Conservation (phyloP, 2,113 vertebrate species). For the Fulica atra region DNA sequence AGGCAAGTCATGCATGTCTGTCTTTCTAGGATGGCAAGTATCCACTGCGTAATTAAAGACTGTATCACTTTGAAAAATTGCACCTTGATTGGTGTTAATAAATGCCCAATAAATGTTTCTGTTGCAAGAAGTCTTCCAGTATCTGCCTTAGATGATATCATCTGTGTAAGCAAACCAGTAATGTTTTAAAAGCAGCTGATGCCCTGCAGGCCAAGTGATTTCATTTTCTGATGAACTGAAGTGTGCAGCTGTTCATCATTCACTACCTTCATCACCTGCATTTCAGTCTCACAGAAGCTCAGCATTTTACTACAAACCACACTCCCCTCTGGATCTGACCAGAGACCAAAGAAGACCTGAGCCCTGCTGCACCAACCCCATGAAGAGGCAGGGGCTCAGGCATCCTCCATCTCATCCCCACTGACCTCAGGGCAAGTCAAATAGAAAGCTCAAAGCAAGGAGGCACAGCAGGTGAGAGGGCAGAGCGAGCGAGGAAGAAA, state of each 20-base stretch:
- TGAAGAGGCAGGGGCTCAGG: not conserved
- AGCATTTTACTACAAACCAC: not conserved
- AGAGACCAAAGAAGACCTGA: not conserved
- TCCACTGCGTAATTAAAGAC: not conserved
- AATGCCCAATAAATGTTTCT: not conserved
- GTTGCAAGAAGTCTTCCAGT: not conserved
- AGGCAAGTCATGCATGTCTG: not conserved
- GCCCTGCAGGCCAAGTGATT: not conserved
- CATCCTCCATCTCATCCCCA: not conserved
- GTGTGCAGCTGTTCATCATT: not conserved
- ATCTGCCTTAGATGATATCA: constrained; percentile 22
- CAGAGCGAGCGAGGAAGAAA: not conserved
- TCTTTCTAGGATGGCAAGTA: constrained; percentile 10
- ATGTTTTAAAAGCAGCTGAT: constrained; percentile 2
- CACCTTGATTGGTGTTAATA: constrained; percentile 32
- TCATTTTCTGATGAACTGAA: not conserved
- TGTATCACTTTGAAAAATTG: constrained; percentile 28
- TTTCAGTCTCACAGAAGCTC: not conserved
- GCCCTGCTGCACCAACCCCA: not conserved
- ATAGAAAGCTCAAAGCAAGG: not conserved
- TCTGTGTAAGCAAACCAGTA: not conserved
- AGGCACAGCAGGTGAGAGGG: not conserved
- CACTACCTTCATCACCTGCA: not conserved
- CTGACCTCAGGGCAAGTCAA: not conserved
- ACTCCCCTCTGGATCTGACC: not conserved